Percentiles rank a stretch among this genome's conserved stretches.
phyloP scores from a whole-genome alignment of 2,888 invertebrate species.

The Yponomeuta cagnagella region DNA sequence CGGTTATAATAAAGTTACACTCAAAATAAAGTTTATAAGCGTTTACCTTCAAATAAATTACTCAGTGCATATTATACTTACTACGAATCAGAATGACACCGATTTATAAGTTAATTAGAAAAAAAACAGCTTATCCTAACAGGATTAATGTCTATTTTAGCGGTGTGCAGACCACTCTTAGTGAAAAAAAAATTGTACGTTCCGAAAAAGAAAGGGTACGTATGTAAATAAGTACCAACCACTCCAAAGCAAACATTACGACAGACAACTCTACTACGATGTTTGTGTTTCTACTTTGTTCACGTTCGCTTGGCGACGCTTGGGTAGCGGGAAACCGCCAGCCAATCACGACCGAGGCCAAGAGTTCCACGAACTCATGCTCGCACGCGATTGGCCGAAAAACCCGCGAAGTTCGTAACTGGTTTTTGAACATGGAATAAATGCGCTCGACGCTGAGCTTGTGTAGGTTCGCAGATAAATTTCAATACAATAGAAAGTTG shows the following conservation, averaged over 20 bases:
- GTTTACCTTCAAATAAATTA: too few relatives aligned
- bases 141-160: too few relatives aligned
- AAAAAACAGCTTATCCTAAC: too few relatives aligned
- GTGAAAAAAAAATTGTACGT: background rate
- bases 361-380: slow-evolving; percentile 59
- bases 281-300: slow-evolving; percentile 15
- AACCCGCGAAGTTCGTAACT: slow-evolving; percentile 49
- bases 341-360: slow-evolving; percentile 55
- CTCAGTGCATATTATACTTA: too few relatives aligned
- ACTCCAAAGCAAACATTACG: slow-evolving; percentile 15
- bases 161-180: too few relatives aligned
- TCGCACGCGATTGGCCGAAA: slow-evolving; percentile 43
- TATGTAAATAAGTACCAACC: background rate
- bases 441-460: slow-evolving; percentile 26
- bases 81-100: too few relatives aligned
- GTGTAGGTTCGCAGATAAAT: slow-evolving; percentile 8
- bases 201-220: background rate
- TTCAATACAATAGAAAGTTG: slow-evolving; percentile 12
- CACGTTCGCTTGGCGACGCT: slow-evolving; percentile 21
- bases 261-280: slow-evolving; percentile 15
- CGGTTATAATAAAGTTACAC: background rate
- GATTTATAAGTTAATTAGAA: too few relatives aligned
- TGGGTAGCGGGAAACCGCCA: slow-evolving; percentile 18
- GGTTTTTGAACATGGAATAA: slow-evolving; percentile 46
- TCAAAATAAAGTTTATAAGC: background rate